A percentile compares a stretch with the other conserved stretches of the same genome.
phyloP scores from a whole-genome alignment of 2,113 vertebrate species.

The Alosa alosa region DNA sequence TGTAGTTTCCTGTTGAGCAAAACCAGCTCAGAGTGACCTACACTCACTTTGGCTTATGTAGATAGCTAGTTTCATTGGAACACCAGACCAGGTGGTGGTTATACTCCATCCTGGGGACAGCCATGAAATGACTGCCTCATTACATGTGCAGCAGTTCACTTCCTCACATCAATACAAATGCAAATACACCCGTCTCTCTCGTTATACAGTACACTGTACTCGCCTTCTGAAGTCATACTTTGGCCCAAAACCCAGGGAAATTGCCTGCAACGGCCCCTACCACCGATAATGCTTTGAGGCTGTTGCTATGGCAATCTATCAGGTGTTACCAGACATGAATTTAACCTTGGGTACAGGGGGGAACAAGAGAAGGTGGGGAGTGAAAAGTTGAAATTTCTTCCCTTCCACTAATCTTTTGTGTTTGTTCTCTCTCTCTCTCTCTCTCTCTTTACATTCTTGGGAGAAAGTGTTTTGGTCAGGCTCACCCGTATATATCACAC shows the following conservation, averaged over 20 bases:
- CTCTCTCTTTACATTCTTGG: neutral
- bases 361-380: neutral
- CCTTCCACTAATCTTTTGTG: neutral
- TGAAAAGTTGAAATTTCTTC: neutral
- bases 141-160: neutral
- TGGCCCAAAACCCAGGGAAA: neutral
- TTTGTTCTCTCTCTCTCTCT: neutral
- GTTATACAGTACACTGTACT: neutral
- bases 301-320: neutral
- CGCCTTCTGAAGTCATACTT: neutral
- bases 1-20: too few species aligned
- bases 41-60: too few species aligned
- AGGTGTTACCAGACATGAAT: neutral
- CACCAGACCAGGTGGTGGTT: too few species aligned
- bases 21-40: too few species aligned
- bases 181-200: neutral
- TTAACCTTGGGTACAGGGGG: neutral
- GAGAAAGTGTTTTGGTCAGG: neutral
- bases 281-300: neutral
- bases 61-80: too few species aligned
- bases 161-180: neutral
- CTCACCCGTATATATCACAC: neutral
- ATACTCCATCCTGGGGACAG: too few species aligned
- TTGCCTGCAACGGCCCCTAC: neutral
- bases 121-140: neutral